These are phyloP conservation scores for Ctenomys sociabilis DNA, from an alignment of 2,113 vertebrate genomes.

Conservation along the genomic window DNA sequence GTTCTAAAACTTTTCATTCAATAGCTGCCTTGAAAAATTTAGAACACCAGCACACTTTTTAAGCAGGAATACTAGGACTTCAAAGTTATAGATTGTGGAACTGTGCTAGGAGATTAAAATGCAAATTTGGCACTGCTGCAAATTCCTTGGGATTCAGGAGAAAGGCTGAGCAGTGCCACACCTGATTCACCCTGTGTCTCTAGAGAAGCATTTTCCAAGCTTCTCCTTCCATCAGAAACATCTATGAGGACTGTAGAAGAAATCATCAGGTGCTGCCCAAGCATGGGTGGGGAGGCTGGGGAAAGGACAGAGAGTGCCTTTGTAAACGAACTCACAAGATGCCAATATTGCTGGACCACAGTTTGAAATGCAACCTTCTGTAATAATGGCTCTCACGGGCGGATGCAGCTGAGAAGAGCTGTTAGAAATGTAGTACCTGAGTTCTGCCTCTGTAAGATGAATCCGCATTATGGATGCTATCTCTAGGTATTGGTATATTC, in stretches of 20 bases:
- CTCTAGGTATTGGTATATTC: neutral
- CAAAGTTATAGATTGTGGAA: neutral
- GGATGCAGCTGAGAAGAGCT: neutral
- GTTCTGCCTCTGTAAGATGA: neutral
- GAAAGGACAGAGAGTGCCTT: neutral
- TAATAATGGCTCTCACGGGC: neutral
- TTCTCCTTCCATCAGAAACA: neutral
- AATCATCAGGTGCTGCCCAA: neutral
- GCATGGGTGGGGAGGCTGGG: no score
- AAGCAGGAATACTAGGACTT: slow-evolving; percentile 28
- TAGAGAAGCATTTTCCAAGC: neutral
- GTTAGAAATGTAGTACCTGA: neutral
- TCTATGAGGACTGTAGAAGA: neutral
- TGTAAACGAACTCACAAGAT: neutral
- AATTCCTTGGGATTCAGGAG: neutral
- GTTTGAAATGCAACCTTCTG: neutral
- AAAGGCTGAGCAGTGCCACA: neutral
- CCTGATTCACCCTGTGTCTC: neutral
- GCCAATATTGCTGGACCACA: neutral
- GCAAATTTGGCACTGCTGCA: slow-evolving; percentile 21
- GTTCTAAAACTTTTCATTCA: slow-evolving; percentile 24
- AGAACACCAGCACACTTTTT: neutral
- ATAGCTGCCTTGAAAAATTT: neutral
- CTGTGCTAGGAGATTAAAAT: slow-evolving; percentile 45
- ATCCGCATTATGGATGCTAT: neutral